These are phyloP conservation scores for Epizoanthus ramosus DNA, from an alignment of 92 coral and sea anemone species.

Conservation along the genomic window DNA sequence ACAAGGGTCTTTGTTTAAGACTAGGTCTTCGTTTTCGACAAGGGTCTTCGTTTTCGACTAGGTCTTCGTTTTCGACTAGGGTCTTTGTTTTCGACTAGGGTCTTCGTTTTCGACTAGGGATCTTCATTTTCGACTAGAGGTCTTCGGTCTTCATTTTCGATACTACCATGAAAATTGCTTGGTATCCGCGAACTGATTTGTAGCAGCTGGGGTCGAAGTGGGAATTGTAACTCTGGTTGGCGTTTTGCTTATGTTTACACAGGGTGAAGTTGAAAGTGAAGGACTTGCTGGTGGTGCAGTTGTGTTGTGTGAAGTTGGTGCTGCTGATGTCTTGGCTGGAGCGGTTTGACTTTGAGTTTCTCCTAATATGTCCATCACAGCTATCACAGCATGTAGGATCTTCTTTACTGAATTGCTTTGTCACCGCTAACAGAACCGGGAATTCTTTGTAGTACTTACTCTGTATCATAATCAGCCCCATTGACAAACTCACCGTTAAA, in stretches of 20 bases:
- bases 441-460: conserved; percentile 10
- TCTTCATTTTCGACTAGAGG: no score
- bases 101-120: no score
- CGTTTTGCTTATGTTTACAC: background rate
- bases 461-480: background rate
- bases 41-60: no score
- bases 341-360: conserved; percentile 4
- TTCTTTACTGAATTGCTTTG: background rate
- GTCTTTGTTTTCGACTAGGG: no score
- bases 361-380: background rate
- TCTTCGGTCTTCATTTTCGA: no score
- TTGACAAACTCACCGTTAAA: conserved; percentile 3
- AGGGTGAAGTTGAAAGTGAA: background rate
- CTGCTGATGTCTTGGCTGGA: background rate
- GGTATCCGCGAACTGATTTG: no score
- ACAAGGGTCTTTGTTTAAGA: no score
- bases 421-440: background rate
- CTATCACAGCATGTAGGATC: background rate
- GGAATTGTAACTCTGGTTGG: no score
- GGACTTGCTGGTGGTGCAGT: conserved; percentile 2
- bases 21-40: no score
- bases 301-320: background rate
- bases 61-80: no score
- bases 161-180: background rate
- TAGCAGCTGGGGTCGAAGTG: no score